Evolutionary conservation across 2,797 vertebrate genomes (phyloP), one percentile per base, ranked within the genome.

Genomic region (Xenentodon cancila): DNA sequence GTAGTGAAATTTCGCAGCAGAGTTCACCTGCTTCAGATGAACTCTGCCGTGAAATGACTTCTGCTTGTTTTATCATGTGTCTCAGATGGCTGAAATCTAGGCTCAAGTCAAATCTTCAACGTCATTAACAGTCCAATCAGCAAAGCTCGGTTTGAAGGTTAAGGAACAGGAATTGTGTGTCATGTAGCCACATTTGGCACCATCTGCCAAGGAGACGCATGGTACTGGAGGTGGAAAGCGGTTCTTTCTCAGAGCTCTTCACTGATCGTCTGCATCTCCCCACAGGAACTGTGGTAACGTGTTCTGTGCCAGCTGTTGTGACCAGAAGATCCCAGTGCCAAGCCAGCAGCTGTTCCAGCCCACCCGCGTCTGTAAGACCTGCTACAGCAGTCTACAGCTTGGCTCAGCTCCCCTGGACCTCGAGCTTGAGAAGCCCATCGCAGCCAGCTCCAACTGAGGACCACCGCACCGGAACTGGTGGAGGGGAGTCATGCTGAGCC

Each of bases 291-390:
- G 97, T 59, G 97, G 97, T 74, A 99, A 99, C 0, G 96, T 99
- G 61, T 99, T 99, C 92, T 98, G 97, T 70, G 95, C 95, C 93
- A 99, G 94, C 83, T 99, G 97, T 78, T 99, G 97, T 61, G 96
- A 98, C 89, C 97, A 99, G 96, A 99, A 98, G 94, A 96, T 97
- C 83, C 97, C 97, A 0, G 96, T 99, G 92, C 97, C 97, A 73
- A 99, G 96, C 80, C 97, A 99, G 92, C 97, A 98, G 92, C 94
- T 99, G 79, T 98, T 97, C 15, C 96, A 99, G 85, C 97, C 97
- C 78, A 97, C 90, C 86, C 93, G 96, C 4, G 97, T 99, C 68
- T 99, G 97, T 77, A 97, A 95, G 81, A 92, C 88, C 58, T 99
- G 97, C 92, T 98, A 95, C 85, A 91, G 94, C 92, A 96, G 83